A percentile compares a stretch with the other conserved stretches of the same genome.
Evolutionary conservation across 1,140 invertebrate genomes (phyloP).

Genomic region (Drosophila parabipectinata): DNA sequence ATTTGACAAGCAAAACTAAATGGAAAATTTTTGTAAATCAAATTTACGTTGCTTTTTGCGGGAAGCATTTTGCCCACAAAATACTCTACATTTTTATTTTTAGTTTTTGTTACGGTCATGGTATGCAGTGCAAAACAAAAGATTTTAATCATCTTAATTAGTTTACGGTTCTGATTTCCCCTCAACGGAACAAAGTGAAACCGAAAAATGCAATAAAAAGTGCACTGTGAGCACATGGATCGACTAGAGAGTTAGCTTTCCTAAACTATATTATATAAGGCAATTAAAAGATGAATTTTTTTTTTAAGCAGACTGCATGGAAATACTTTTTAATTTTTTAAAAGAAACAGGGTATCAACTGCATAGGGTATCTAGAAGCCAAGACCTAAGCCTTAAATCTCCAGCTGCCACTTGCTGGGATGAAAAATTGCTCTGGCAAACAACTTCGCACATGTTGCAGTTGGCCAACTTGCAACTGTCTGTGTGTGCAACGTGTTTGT

Average conservation of each 20-base stretch:
- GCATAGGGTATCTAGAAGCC: slow-evolving; percentile 27
- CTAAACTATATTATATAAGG: too few species aligned
- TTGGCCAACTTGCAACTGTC: slow-evolving; percentile 46
- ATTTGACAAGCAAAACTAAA: slow-evolving; percentile 54
- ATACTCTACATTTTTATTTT: not conserved
- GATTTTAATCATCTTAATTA: slow-evolving; percentile 81
- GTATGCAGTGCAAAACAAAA: slow-evolving; percentile 37
- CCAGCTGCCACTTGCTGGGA: slow-evolving; percentile 39
- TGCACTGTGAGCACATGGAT: not conserved
- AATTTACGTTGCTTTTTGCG: slow-evolving; percentile 42
- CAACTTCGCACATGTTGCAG: slow-evolving; percentile 58
- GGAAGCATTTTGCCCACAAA: slow-evolving; percentile 3
- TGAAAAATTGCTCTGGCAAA: slow-evolving; percentile 64
- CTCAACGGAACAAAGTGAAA: slow-evolving; percentile 28
- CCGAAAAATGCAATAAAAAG: slow-evolving; percentile 17
- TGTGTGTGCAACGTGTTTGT: slow-evolving; percentile 65
- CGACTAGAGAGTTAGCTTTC: not conserved
- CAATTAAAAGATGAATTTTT: not conserved
- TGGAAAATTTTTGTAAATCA: slow-evolving; percentile 61
- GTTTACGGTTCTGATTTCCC: slow-evolving; percentile 63
- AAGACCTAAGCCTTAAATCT: slow-evolving; percentile 48
- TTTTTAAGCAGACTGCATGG: too few species aligned
- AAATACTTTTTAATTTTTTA: too few species aligned
- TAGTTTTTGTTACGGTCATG: not conserved
- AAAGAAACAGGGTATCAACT: too few species aligned